Conservation (phyloP, 1,140 invertebrate genomes). For the Temnothorax curvispinosus region DNA sequence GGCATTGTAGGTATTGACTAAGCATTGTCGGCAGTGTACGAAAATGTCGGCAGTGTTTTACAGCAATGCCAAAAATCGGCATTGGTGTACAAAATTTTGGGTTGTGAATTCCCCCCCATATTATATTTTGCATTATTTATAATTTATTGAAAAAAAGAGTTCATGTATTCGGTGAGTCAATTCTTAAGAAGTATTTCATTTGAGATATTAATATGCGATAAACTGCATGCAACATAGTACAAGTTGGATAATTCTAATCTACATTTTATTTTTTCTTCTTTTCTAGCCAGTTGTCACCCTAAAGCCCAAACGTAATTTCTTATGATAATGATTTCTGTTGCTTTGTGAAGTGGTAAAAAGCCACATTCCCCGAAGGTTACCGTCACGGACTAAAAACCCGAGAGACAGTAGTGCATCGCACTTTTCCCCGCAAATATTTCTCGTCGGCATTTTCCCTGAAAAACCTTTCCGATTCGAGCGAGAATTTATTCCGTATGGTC, state of each 20-base stretch:
- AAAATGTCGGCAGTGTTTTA: too few species aligned
- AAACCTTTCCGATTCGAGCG: slow-evolving; percentile 31
- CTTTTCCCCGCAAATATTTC: slow-evolving; percentile 43
- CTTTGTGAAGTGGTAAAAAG: slow-evolving; percentile 33
- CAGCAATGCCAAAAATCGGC: too few species aligned
- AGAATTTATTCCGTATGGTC: slow-evolving; percentile 30
- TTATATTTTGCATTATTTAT: not conserved
- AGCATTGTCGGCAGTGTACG: too few species aligned
- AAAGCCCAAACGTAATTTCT: slow-evolving; percentile 37
- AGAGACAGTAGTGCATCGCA: slow-evolving; percentile 34
- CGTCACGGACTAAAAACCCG: slow-evolving; percentile 29
- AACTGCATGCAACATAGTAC: not conserved
- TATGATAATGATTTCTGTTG: slow-evolving; percentile 49
- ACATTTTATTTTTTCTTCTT: not conserved
- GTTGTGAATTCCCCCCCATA: too few species aligned
- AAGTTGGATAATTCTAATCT: slow-evolving; percentile 2
- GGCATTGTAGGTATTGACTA: too few species aligned
- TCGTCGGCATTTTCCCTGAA: slow-evolving; percentile 26
- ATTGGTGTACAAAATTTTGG: too few species aligned
- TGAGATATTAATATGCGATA: not conserved
- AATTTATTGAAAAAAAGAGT: not conserved
- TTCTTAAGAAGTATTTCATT: not conserved
- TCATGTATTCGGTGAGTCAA: not conserved
- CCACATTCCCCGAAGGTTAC: not conserved
- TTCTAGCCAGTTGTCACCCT: not conserved